These are phyloP conservation scores for Characodon lateralis DNA, from an alignment of 2,797 vertebrate species.

Conservation along the genomic window DNA sequence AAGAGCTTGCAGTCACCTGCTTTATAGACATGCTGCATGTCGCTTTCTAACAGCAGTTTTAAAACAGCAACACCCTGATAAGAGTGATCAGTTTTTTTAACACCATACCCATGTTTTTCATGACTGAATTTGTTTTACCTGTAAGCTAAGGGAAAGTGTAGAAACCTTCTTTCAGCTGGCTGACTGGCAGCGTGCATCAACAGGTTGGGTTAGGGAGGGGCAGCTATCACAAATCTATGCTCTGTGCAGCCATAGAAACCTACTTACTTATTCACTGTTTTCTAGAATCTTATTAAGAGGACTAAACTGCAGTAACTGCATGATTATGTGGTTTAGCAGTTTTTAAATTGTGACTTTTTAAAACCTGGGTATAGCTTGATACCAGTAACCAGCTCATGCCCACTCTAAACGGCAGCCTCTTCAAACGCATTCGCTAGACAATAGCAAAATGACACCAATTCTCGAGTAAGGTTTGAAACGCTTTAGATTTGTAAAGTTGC, in stretches of 20 bases:
- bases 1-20: not conserved
- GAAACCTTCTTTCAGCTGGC: not conserved
- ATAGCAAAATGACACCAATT: conserved; percentile 69
- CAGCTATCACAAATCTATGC: not conserved
- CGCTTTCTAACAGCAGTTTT: not conserved
- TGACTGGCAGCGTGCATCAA: not conserved
- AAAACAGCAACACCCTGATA: not conserved
- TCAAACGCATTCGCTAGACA: conserved; percentile 65
- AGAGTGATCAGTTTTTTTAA: not conserved
- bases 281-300: not conserved
- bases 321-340: not conserved
- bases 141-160: not conserved
- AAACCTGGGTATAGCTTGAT: not conserved
- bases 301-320: not conserved
- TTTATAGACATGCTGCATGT: not conserved
- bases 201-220: not conserved
- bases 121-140: not conserved
- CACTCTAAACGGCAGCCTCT: conserved; percentile 34
- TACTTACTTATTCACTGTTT: not conserved
- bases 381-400: not conserved
- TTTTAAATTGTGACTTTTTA: not conserved
- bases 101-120: not conserved
- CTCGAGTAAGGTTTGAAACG: conserved; percentile 73
- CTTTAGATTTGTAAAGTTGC: conserved; percentile 77
- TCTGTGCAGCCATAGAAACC: not conserved